Base-by-base conservation (phyloP, 2,113 vertebrate genomes). In the Hymenochirus boettgeri region DNA sequence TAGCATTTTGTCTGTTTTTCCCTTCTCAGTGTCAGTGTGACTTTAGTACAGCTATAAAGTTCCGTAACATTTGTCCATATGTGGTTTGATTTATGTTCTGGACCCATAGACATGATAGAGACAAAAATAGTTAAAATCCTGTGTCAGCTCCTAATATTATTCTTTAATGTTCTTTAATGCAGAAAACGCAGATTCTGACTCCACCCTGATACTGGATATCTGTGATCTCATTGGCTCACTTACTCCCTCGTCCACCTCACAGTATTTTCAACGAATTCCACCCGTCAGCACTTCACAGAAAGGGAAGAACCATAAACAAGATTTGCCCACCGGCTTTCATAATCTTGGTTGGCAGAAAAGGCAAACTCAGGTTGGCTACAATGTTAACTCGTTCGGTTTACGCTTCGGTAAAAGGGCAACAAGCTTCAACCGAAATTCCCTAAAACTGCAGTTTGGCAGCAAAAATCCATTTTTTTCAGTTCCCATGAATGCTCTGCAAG, bases 361-460 rank as follows among this genome's bases (percentile, higher is more conserved):
- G 29, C 51, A 62, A n/a, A 24, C 60, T 33, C 45, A 57, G 26
- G 54, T 39, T 21, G 60, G 42, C 26, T 57, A 70, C 46, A 63
- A 70, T 21, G 51, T 70, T 47, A 63, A 70, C 51, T 70, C 69
- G 7, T 63, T 57, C 42, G 69, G 66, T 7, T 54, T 70, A 54
- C 57, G 51, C 12, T 70, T 70, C 47, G 66, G 69, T n/a, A 70
- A 56, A 42, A 52, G 53, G 24, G 58, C 24, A 39, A 18, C 59
- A 3, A 24, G 27, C 4, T 25, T 19, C 10, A 57, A 70, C 9
- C 15, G 54, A 39, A 23, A 62, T 27, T 18, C 51, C 4, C 21
- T 26, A n/a, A 29, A 42, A 21, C 24, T 24, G 1, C 8, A 17
- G 10, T 65, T 57, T 35, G 12, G 17, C 15, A 19, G 17, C 25